Evolutionary conservation across 1,140 invertebrate genomes (phyloP), one percentile per base, ranked within the genome.

Genomic region (Littorina saxatilis): DNA sequence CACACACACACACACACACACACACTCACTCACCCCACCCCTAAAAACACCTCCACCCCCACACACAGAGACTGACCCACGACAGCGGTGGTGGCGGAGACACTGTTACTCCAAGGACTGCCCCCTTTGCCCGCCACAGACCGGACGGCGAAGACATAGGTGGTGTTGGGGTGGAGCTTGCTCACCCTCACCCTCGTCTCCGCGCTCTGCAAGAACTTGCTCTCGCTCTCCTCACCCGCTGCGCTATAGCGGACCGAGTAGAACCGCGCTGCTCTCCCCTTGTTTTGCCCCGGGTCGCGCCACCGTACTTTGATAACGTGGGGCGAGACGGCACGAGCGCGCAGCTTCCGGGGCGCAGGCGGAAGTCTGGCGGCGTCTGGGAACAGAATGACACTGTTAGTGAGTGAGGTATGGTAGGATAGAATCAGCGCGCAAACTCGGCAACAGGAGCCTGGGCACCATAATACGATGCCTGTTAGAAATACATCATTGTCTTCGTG

Each of bases 171-270:
- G 17, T 63, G n/a, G 40, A 81, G 55, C 58, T 68, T 37, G 11
- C 27, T 20, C 23, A 81, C 27, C 11, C 63, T 27, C 23, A 68
- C 72, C 40, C 61, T n/a, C 27, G 15, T 29, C 4, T 76, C 40
- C 2, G 39, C 52, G 35, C 39, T 73, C 43, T 63, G 73, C 55
- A 66, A 11, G 74, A 81, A 81, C 17, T 68, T 39, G 0, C 40
- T 17, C 23, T 40, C 63, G 32, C 5, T 43, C 29, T 81, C 68
- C n/a, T 72, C 29, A 32, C 61, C 58, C 72, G 1, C 15, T 37
- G 20, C 58, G 58, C 74, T 81, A 40, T 81, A 81, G 58, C 80
- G 73, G 39, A 81, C 73, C 23, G 74, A 68, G 80, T 81, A 81
- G 32, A 76, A 66, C n/a, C 80, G 58, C 9, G 72, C 50, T 20